These are phyloP conservation scores for Rhinogobius similis DNA, from an alignment of 2,113 vertebrate genomes.

Conservation along the genomic window DNA sequence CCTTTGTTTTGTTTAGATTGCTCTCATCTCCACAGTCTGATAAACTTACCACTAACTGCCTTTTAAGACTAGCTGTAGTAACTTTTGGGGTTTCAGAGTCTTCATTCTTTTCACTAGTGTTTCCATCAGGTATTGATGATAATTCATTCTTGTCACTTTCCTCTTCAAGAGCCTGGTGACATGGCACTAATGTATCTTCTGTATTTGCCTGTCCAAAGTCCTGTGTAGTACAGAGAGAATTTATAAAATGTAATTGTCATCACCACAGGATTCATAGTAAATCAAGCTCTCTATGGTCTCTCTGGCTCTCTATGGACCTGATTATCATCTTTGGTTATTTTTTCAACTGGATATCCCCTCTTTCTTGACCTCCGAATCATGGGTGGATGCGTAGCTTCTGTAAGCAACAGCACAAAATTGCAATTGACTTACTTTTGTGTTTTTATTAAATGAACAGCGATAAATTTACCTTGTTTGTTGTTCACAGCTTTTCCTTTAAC, in stretches of 20 bases:
- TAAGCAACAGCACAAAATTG: not conserved
- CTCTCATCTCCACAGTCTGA: not conserved
- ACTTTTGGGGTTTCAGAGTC: constrained; percentile 11
- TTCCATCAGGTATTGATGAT: constrained; percentile 13
- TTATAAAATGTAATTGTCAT: not conserved
- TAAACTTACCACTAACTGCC: not conserved
- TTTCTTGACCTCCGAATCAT: constrained; percentile 39
- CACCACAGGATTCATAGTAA: not conserved
- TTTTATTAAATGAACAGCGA: not conserved
- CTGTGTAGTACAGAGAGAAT: constrained; percentile 23
- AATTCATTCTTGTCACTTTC: constrained; percentile 11
- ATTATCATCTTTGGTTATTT: not conserved
- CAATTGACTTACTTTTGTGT: constrained; percentile 1
- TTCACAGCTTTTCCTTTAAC: constrained; percentile 36
- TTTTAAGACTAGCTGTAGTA: not conserved
- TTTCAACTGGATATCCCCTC: constrained; percentile 31
- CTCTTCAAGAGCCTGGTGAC: constrained; percentile 2
- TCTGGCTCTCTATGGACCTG: no score
- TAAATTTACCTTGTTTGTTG: constrained; percentile 40
- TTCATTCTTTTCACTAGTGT: constrained; percentile 7
- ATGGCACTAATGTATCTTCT: not conserved
- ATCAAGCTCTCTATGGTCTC: not conserved
- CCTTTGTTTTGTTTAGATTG: not conserved
- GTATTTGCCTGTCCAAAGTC: constrained; percentile 1
- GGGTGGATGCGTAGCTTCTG: constrained; percentile 20